Percentiles rank a stretch among this genome's conserved stretches.
These are phyloP conservation scores for Empidonax traillii DNA, from an alignment of 2,113 vertebrate species.

Conservation along the genomic window DNA sequence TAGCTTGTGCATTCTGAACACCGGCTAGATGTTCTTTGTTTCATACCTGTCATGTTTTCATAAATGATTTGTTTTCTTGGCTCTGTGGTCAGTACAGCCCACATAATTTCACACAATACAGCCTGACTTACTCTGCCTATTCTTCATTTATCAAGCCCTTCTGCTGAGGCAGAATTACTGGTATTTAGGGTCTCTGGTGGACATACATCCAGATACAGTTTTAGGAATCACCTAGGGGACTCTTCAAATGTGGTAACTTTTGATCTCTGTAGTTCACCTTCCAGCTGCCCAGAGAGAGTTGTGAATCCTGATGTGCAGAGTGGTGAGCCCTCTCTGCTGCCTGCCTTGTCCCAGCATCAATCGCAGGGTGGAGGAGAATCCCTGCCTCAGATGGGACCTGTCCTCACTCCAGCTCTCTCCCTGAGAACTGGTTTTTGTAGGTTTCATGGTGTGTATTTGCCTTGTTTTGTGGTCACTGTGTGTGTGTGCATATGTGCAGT, in stretches of 20 bases:
- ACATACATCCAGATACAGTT: not conserved
- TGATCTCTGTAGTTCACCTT: not conserved
- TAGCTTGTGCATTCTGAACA: not conserved
- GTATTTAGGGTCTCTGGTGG: not conserved
- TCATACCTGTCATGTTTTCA: not conserved
- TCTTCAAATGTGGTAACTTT: not conserved
- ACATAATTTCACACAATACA: not conserved
- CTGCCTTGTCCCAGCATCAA: not conserved
- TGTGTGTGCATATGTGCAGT: not conserved
- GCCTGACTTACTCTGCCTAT: not conserved
- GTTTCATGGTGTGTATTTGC: not conserved
- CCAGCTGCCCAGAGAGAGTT: not conserved
- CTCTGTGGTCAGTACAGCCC: not conserved
- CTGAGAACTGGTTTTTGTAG: not conserved
- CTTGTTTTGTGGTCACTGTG: not conserved
- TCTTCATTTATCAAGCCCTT: not conserved
- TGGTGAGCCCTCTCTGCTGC: rapidly evolving
- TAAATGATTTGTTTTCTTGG: not conserved
- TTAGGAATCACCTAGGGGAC: not conserved
- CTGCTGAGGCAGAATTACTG: not conserved
- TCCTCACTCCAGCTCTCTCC: not conserved
- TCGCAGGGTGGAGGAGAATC: not conserved
- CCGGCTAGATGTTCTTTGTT: not conserved
- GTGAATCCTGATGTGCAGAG: not conserved
- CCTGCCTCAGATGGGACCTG: not conserved